phyloP scores from a whole-genome alignment of 1,140 invertebrate genomes.

The Papilio aristodemus region DNA sequence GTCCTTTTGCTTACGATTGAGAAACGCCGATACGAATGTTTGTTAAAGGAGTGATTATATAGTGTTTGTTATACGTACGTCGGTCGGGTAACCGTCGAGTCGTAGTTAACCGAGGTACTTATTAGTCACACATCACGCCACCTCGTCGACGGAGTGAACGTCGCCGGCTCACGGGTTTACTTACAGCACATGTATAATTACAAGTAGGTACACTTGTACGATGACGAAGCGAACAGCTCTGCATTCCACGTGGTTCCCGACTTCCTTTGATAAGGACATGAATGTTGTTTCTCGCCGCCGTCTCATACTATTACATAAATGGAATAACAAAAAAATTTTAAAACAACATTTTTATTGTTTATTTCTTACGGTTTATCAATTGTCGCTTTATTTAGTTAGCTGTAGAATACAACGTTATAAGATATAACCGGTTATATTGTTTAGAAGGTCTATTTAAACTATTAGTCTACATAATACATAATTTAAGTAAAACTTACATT shows the following conservation, averaged over 20 bases:
- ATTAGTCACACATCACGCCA: slow-evolving; percentile 64
- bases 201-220: slow-evolving; percentile 11
- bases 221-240: slow-evolving; percentile 32
- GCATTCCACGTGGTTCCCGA: slow-evolving; percentile 34
- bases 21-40: slow-evolving; percentile 12
- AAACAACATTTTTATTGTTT: slow-evolving; percentile 9
- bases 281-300: slow-evolving; percentile 31
- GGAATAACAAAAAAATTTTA: slow-evolving; percentile 16
- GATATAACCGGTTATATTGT: too few species aligned
- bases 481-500: too few species aligned
- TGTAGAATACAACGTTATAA: too few species aligned
- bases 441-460: too few species aligned
- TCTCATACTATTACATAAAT: slow-evolving; percentile 26
- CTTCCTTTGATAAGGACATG: slow-evolving; percentile 35
- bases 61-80: not conserved
- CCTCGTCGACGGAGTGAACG: slow-evolving; percentile 42
- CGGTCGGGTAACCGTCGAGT: slow-evolving; percentile 39
- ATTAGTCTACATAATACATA: too few species aligned
- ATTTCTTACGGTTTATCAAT: not conserved
- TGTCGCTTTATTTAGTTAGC: not conserved
- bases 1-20: slow-evolving; percentile 27
- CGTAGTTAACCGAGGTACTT: slow-evolving; percentile 38
- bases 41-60: not conserved
- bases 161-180: slow-evolving; percentile 26
- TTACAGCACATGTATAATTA: slow-evolving; percentile 6